phyloP scores from a whole-genome alignment of 2,113 vertebrate species.

The Rhynchomys soricoides region DNA sequence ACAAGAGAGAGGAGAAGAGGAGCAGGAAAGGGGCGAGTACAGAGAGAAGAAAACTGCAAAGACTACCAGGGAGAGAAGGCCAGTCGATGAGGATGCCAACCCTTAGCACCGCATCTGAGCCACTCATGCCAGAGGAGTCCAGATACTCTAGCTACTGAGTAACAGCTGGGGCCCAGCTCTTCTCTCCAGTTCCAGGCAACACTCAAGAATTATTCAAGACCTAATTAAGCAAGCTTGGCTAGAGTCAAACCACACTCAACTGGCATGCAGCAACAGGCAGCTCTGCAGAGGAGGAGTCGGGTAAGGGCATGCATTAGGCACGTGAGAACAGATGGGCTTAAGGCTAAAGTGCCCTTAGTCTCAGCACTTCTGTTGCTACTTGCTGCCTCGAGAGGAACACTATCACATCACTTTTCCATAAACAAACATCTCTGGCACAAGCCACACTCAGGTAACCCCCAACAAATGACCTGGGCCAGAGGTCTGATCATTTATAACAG shows the following conservation, averaged over 20 bases:
- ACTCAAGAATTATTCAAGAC: slow-evolving; percentile 32
- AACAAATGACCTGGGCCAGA: slow-evolving; percentile 25
- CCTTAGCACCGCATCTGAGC: background rate
- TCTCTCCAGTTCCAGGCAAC: background rate
- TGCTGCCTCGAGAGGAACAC: slow-evolving; percentile 25
- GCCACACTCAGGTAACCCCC: background rate
- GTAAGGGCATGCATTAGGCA: background rate
- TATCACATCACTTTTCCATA: slow-evolving; percentile 39
- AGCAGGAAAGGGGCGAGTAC: background rate
- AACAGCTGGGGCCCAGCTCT: background rate
- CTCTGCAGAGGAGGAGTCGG: slow-evolving; percentile 19
- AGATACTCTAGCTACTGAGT: background rate
- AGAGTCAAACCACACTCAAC: slow-evolving; percentile 40
- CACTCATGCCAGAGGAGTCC: background rate
- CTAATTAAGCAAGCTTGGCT: slow-evolving; percentile 53
- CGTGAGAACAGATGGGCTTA: background rate
- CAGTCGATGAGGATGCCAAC: background rate
- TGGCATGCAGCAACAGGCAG: background rate
- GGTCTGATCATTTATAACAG: background rate
- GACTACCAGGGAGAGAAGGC: background rate
- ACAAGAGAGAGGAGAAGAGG: background rate
- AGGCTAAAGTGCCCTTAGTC: background rate
- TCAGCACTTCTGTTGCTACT: background rate
- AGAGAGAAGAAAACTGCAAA: background rate
- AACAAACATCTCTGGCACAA: slow-evolving; percentile 55